These are phyloP conservation scores for Denticeps clupeoides DNA, from an alignment of 2,797 vertebrate species.

Conservation along the genomic window DNA sequence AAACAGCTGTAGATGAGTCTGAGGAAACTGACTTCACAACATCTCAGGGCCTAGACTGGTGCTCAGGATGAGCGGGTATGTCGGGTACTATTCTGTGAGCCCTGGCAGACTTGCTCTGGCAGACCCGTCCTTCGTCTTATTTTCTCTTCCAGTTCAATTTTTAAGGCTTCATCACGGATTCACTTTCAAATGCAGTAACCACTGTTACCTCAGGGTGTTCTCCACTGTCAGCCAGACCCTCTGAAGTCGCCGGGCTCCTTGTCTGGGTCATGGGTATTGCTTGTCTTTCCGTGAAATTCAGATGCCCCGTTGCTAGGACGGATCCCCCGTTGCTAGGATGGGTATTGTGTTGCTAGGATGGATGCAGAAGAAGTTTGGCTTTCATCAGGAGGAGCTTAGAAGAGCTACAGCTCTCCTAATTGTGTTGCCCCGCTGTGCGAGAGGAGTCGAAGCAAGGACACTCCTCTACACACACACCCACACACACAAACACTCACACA, in stretches of 20 bases:
- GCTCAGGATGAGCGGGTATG: no score
- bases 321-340: no score
- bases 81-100: no score
- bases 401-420: not conserved
- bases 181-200: not conserved
- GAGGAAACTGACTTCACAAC: no score
- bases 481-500: constrained; percentile 7
- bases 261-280: no score
- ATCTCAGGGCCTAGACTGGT: no score
- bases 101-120: not conserved
- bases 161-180: not conserved
- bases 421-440: not conserved
- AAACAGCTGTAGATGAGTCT: no score
- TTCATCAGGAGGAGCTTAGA: not conserved
- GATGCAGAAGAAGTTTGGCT: not conserved
- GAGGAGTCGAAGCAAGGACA: not conserved
- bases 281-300: no score
- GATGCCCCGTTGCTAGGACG: no score
- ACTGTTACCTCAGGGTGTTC: constrained; percentile 12
- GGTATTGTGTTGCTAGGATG: no score
- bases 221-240: no score
- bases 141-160: not conserved
- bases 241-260: no score
- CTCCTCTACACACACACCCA: not conserved
- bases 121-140: not conserved